Evolutionary conservation across 2,797 vertebrate genomes (phyloP).

Genomic region (Centroberyx gerrardi): DNA sequence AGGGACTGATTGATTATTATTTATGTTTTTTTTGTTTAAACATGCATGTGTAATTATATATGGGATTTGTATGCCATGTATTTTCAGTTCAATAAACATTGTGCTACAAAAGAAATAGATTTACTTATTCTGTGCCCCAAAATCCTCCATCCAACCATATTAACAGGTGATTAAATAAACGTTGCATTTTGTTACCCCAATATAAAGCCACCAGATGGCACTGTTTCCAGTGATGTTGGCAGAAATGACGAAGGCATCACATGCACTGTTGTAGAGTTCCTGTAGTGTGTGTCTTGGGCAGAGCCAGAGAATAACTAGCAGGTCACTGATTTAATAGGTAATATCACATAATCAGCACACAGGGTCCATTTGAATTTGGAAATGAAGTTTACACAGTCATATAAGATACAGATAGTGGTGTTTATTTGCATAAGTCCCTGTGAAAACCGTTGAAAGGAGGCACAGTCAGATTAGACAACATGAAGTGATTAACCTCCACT

Average conservation of each 20-base stretch:
- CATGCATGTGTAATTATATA: no score
- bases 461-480: neutral
- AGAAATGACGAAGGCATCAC: neutral
- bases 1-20: no score
- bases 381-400: neutral
- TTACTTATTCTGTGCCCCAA: neutral
- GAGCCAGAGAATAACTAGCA: neutral
- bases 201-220: slow-evolving; percentile 43
- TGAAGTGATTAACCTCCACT: neutral
- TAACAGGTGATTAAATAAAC: neutral
- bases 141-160: neutral
- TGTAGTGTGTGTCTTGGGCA: neutral
- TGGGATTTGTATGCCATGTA: no score
- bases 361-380: neutral
- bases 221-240: neutral
- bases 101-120: no score
- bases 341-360: neutral
- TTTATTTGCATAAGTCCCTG: neutral
- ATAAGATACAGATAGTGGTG: neutral
- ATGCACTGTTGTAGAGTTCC: neutral
- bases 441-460: no score
- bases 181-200: neutral
- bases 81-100: no score
- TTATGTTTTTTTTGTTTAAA: no score
- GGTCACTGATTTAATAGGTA: neutral